These are phyloP conservation scores for Coenobita brevimanus DNA, from an alignment of 1,140 invertebrate genomes.

Conservation along the genomic window DNA sequence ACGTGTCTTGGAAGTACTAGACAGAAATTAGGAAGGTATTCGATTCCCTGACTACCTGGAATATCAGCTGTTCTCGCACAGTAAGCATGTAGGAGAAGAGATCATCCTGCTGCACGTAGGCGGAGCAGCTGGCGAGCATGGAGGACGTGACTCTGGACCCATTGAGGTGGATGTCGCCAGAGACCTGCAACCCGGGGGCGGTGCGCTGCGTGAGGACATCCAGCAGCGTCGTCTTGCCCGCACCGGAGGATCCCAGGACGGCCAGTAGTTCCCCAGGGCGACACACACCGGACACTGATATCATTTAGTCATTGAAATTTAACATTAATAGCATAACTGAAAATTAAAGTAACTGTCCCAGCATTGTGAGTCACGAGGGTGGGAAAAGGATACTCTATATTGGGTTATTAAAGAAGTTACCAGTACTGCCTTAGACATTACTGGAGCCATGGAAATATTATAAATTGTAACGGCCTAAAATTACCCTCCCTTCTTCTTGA, in stretches of 20 bases:
- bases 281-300: constrained; percentile 86
- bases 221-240: constrained; percentile 95
- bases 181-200: constrained; percentile 73
- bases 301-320: too few relatives aligned
- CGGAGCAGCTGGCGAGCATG: constrained; percentile 85
- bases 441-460: too few relatives aligned
- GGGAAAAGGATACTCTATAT: too few relatives aligned
- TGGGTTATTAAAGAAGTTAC: too few relatives aligned
- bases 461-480: too few relatives aligned
- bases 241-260: constrained; percentile 94
- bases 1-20: too few relatives aligned
- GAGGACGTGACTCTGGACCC: constrained; percentile 72
- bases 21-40: too few relatives aligned
- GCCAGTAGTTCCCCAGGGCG: constrained; percentile 92
- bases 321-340: too few relatives aligned
- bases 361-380: too few relatives aligned
- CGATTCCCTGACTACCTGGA: constrained; percentile 87
- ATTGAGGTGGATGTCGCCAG: constrained; percentile 70
- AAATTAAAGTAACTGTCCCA: too few relatives aligned
- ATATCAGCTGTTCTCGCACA: constrained; percentile 90
- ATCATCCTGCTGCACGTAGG: constrained; percentile 97
- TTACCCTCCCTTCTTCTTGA: too few relatives aligned
- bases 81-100: constrained; percentile 94
- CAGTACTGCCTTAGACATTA: too few relatives aligned
- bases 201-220: constrained; percentile 90